These are phyloP conservation scores for Dendrolimus pini DNA, from an alignment of 2,888 invertebrate genomes.

Conservation along the genomic window DNA sequence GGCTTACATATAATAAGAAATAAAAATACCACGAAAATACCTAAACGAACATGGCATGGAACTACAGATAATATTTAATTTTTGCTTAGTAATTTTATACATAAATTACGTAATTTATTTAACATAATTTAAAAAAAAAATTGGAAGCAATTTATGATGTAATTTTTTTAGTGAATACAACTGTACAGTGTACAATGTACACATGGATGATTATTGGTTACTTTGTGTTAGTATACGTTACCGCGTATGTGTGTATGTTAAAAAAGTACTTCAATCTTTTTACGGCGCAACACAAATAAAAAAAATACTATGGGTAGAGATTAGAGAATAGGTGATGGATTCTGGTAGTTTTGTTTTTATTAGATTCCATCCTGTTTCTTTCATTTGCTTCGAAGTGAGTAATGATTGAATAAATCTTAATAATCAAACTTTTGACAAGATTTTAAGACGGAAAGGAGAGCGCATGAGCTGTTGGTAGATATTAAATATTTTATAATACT, in stretches of 20 bases:
- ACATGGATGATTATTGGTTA: too few relatives aligned
- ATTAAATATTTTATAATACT: slow-evolving; percentile 3
- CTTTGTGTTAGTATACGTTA: too few relatives aligned
- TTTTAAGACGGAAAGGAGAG: not conserved
- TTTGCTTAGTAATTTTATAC: too few relatives aligned
- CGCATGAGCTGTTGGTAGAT: slow-evolving; percentile 9
- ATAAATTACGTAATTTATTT: too few relatives aligned
- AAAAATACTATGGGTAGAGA: slow-evolving; percentile 16
- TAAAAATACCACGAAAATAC: not conserved
- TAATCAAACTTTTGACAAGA: not conserved
- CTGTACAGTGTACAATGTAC: too few relatives aligned
- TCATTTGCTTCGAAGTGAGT: slow-evolving; percentile 32
- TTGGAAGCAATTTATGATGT: too few relatives aligned
- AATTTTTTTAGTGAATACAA: too few relatives aligned
- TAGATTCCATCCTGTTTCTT: slow-evolving; percentile 41
- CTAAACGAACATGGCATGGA: too few relatives aligned
- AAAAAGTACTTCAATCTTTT: slow-evolving; percentile 24
- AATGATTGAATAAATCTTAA: slow-evolving; percentile 7
- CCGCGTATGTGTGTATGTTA: slow-evolving; percentile 1
- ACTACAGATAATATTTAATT: too few relatives aligned
- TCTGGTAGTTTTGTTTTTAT: slow-evolving; percentile 43
- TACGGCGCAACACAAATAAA: slow-evolving; percentile 31
- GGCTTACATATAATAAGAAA: not conserved
- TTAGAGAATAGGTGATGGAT: slow-evolving; percentile 14
- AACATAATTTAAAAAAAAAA: too few relatives aligned